These are phyloP conservation scores for Caenorhabditis drosophilae DNA, from an alignment of 2,888 invertebrate genomes.

Conservation along the genomic window DNA sequence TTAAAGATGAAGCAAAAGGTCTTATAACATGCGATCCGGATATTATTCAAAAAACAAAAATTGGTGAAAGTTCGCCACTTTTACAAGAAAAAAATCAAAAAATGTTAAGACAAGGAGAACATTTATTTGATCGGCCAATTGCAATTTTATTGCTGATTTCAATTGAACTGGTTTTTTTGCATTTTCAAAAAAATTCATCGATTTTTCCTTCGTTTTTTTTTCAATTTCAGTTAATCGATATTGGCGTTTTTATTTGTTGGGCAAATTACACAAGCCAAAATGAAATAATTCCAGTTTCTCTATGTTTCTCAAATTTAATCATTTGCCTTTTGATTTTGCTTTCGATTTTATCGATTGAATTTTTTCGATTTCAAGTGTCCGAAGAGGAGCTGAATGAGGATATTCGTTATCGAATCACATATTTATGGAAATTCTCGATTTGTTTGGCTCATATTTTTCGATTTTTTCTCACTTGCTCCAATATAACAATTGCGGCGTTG, in stretches of 20 bases:
- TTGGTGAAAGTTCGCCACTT: slow-evolving; percentile 24
- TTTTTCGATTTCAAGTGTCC: slow-evolving; percentile 24
- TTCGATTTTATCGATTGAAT: slow-evolving; percentile 21
- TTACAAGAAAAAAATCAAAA: slow-evolving; percentile 30
- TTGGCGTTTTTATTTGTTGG: slow-evolving; percentile 12
- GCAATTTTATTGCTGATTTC: slow-evolving; percentile 10
- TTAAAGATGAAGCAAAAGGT: slow-evolving; percentile 19
- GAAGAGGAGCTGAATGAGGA: slow-evolving; percentile 14
- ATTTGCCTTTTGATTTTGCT: slow-evolving; percentile 12
- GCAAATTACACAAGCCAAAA: slow-evolving; percentile 7
- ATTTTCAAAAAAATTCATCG: background rate
- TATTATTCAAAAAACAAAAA: background rate
- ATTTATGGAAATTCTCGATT: slow-evolving; percentile 29
- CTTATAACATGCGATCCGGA: slow-evolving; percentile 12
- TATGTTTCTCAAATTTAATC: slow-evolving; percentile 31
- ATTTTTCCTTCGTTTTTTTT: too few relatives aligned
- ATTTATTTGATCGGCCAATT: slow-evolving; percentile 24
- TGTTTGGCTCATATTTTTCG: slow-evolving; percentile 20
- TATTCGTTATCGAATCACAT: slow-evolving; percentile 27
- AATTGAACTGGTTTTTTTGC: slow-evolving; percentile 4
- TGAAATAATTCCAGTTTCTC: slow-evolving; percentile 13
- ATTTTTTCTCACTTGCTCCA: slow-evolving; percentile 24
- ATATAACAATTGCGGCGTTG: slow-evolving; percentile 35
- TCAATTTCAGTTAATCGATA: slow-evolving; percentile 13
- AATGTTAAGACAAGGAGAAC: slow-evolving; percentile 33